phyloP scores from a whole-genome alignment of 2,888 invertebrate species.

The Andrena hattorfiana region DNA sequence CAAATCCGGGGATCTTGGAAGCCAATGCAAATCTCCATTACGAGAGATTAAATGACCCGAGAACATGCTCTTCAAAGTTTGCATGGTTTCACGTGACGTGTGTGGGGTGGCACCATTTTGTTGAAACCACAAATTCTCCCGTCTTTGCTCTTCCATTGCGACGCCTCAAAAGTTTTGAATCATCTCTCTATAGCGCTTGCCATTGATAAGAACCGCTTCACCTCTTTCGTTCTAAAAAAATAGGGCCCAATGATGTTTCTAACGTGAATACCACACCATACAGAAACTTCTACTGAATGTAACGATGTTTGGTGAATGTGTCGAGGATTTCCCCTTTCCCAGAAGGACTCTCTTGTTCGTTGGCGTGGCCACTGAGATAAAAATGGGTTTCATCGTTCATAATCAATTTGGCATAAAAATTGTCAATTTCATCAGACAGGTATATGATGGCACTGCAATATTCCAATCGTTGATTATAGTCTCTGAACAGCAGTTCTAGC shows the following conservation, averaged over 20 bases:
- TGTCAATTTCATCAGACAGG: too few relatives aligned
- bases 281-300: neutral
- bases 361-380: too few relatives aligned
- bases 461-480: too few relatives aligned
- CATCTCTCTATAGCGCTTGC: neutral
- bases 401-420: too few relatives aligned
- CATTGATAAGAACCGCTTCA: neutral
- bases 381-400: too few relatives aligned
- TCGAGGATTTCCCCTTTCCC: too few relatives aligned
- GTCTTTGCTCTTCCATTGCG: neutral
- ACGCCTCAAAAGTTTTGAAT: neutral
- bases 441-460: too few relatives aligned
- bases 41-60: neutral
- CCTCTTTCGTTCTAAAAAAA: neutral
- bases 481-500: too few relatives aligned
- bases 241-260: neutral
- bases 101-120: neutral
- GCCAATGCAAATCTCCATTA: constrained; percentile 2
- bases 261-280: neutral
- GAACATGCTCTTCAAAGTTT: neutral
- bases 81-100: neutral
- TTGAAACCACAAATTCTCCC: neutral
- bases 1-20: neutral
- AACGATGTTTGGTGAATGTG: neutral
- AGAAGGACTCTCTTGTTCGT: too few relatives aligned